These are phyloP conservation scores for Colistium nudipinnis DNA, from an alignment of 2,113 vertebrate species.

Conservation along the genomic window DNA sequence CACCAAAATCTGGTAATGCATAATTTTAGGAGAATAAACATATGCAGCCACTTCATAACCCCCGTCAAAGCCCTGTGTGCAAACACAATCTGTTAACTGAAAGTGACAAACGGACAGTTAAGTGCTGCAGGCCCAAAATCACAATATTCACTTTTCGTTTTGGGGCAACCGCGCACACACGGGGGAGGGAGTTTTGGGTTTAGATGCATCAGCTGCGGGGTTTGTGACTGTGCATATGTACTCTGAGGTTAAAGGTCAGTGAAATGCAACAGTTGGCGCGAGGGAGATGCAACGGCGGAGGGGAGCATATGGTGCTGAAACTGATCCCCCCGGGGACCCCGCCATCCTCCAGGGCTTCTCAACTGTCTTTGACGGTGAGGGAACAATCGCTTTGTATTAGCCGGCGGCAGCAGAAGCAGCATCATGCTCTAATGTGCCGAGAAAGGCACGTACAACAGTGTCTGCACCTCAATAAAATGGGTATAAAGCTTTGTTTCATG, in stretches of 20 bases:
- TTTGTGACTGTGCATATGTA: conserved; percentile 35
- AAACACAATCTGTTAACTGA: conserved; percentile 6
- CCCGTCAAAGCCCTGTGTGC: not conserved
- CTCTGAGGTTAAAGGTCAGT: conserved; percentile 63
- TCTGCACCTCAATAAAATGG: too few relatives aligned
- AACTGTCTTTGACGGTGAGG: conserved; percentile 45
- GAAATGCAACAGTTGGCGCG: conserved; percentile 65
- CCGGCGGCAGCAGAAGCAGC: not conserved
- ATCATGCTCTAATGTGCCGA: not conserved
- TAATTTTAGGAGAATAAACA: too few relatives aligned
- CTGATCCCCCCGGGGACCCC: conserved; percentile 53
- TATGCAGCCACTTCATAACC: not conserved
- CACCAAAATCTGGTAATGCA: too few relatives aligned
- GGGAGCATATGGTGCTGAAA: conserved; percentile 70
- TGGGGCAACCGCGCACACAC: not conserved
- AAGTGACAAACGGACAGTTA: conserved; percentile 13
- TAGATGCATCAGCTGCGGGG: conserved; percentile 37
- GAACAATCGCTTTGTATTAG: conserved; percentile 30
- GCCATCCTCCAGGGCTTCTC: conserved; percentile 14
- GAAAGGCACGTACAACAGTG: too few relatives aligned
- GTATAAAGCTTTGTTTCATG: too few relatives aligned
- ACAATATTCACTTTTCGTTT: not conserved
- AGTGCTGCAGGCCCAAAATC: conserved; percentile 1
- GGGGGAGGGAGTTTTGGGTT: not conserved
- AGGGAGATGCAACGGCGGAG: conserved; percentile 52